Percentiles rank a stretch among this genome's conserved stretches.
These are phyloP conservation scores for Dendrolimus houi DNA, from an alignment of 2,888 invertebrate species.

Conservation along the genomic window DNA sequence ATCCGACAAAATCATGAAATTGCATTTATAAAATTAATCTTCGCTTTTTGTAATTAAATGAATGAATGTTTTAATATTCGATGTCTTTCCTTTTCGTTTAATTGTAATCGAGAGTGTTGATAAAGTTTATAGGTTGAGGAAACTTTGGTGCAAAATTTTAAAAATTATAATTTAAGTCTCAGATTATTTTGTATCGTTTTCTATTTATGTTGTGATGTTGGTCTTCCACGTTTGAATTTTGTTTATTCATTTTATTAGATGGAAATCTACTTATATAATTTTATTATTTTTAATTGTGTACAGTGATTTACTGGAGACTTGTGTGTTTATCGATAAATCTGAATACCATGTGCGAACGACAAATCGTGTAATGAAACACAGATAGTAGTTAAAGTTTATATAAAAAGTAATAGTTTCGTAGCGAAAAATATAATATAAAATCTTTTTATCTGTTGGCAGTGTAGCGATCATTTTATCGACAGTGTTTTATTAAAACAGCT, in stretches of 20 bases:
- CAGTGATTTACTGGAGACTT: conserved; percentile 38
- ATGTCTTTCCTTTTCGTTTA: conserved; percentile 1
- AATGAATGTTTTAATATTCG: not conserved
- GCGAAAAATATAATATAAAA: conserved; percentile 3
- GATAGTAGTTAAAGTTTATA: conserved; percentile 23
- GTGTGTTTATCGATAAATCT: conserved; percentile 29
- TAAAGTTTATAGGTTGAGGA: conserved; percentile 1
- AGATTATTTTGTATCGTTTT: conserved; percentile 52
- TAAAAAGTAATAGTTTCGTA: conserved; percentile 11
- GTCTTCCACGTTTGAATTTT: conserved; percentile 66
- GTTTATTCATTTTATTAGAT: conserved; percentile 48
- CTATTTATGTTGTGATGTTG: conserved; percentile 73
- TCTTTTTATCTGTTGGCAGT: conserved; percentile 24
- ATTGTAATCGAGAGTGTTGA: not conserved
- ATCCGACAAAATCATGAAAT: too few relatives aligned
- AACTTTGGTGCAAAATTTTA: conserved; percentile 46
- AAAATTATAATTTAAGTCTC: conserved; percentile 34
- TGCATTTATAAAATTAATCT: not conserved
- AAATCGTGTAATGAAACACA: conserved; percentile 18
- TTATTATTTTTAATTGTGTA: conserved; percentile 43
- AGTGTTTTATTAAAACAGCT: conserved; percentile 44
- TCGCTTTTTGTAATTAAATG: not conserved
- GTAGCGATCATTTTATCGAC: conserved; percentile 31
- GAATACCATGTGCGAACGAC: conserved; percentile 41
- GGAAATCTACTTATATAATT: conserved; percentile 46